These are phyloP conservation scores for Lordiphosa fenestrarum DNA, from an alignment of 2,888 invertebrate genomes.

Conservation along the genomic window DNA sequence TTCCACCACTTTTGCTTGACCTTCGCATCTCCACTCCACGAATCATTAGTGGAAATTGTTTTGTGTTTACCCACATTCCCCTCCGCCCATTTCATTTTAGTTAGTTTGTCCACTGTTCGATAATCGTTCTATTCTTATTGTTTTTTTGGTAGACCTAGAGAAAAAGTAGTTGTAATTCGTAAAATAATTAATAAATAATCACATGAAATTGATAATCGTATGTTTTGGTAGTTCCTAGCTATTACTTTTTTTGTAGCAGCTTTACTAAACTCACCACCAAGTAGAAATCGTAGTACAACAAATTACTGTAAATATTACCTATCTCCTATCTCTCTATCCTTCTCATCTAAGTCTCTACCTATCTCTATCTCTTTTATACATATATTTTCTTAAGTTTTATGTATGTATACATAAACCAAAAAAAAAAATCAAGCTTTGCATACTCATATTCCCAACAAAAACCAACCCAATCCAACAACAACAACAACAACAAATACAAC, in stretches of 20 bases:
- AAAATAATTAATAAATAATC: slow-evolving; percentile 37
- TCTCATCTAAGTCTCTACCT: slow-evolving; percentile 30
- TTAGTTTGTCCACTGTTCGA: slow-evolving; percentile 37
- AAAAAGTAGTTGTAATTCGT: slow-evolving; percentile 24
- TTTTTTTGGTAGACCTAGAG: too few species aligned
- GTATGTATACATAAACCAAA: slow-evolving; percentile 63
- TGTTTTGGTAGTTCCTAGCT: slow-evolving; percentile 33
- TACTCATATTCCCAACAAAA: slow-evolving; percentile 65
- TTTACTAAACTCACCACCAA: slow-evolving; percentile 69
- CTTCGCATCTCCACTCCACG: slow-evolving; percentile 13
- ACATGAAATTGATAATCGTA: slow-evolving; percentile 42
- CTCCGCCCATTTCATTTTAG: slow-evolving; percentile 23
- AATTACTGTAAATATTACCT: slow-evolving; percentile 15
- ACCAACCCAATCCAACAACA: slow-evolving; percentile 14
- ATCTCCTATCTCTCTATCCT: slow-evolving; percentile 34
- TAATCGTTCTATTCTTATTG: too few species aligned
- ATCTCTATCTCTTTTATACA: slow-evolving; percentile 31
- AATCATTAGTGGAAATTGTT: slow-evolving; percentile 54
- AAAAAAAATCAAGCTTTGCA: slow-evolving; percentile 74
- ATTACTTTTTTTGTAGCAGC: slow-evolving; percentile 58
- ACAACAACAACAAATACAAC: slow-evolving; percentile 22
- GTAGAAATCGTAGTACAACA: slow-evolving; percentile 58
- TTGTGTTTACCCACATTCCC: slow-evolving; percentile 33
- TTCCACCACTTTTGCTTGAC: not conserved
- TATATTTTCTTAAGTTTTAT: slow-evolving; percentile 53